Base-by-base conservation (phyloP, 2,797 vertebrate genomes). In the Urocyon cinereoargenteus region DNA sequence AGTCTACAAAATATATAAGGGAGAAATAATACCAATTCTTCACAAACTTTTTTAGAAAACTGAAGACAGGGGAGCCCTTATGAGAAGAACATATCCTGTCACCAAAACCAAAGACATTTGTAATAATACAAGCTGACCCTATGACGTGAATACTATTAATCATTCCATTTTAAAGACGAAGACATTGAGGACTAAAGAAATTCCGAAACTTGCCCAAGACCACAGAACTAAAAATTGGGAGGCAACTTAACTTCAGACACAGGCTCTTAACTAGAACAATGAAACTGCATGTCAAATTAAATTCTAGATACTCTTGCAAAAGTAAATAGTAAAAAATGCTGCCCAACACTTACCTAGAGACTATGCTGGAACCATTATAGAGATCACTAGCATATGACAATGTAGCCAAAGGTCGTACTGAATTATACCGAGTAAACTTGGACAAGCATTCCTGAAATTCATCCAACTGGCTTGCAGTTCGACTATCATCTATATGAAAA, bases 381-480 rank as follows among this genome's bases (percentile, higher is more conserved):
- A 99, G 99, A 98, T 99, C 99, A 75, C 99, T 99, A 90, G 99
- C 99, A 0, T 99, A 99, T 10, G 99, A 99, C 53, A 99, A 99
- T 0, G 99, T 99, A 73, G 99, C 99, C 96, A 99, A 98, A 0
- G 99, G 99, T 45, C 99, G 99, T 24, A 99, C 99, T 82, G 99
- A 99, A 98, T 99, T 99, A 98, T 99, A 99, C 81, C 99, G 99
- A 0, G 99, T 99, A 98, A 99, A 99, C 98, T 99, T 99, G 57
- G 99, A 99, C 0, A 99, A 99, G 98, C 99, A 99, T 98, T 99
- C 99, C 99, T 99, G 99, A 95, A 99, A 99, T 97, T 99, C 99
- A 97, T 99, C 99, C 98, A 99, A 98, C 98, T 99, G 99, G 98
- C 99, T 99, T 93, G 99, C 98, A 97, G 99, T 99, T 98, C 99